Conservation (phyloP, 2,888 invertebrate species). For the Rhamphomyia laevipes region DNA sequence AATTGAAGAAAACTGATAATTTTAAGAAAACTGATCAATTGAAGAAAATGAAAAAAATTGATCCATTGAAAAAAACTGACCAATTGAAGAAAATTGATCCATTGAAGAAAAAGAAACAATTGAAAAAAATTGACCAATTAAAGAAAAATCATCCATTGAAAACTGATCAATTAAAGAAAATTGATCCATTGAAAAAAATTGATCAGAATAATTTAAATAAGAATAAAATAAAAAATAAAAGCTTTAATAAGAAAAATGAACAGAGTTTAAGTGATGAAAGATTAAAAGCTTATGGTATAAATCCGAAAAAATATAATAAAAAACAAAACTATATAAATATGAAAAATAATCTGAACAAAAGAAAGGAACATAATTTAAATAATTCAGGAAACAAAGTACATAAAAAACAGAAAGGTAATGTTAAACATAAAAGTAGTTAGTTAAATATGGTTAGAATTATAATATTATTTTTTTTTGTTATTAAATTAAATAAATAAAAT, state of each 20-base stretch:
- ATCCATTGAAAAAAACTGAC: too few species aligned
- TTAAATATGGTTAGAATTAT: too few species aligned
- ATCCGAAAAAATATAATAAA: constrained; percentile 64
- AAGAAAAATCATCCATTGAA: too few species aligned
- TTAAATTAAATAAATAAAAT: too few species aligned
- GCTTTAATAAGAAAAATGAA: constrained; percentile 17
- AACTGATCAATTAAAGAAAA: too few species aligned
- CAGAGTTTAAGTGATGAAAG: constrained; percentile 55
- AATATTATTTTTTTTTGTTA: too few species aligned
- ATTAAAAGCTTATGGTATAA: constrained; percentile 81
- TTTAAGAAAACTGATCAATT: neutral
- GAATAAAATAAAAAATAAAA: constrained; percentile 17
- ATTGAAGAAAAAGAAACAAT: too few species aligned
- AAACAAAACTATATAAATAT: constrained; percentile 26
- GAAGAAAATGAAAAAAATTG: too few species aligned
- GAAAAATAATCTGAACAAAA: neutral
- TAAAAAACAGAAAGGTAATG: neutral
- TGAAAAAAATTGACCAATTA: constrained; percentile 7
- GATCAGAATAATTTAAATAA: constrained; percentile 16
- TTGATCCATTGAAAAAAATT: constrained; percentile 11
- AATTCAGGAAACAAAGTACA: neutral
- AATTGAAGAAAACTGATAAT: neutral
- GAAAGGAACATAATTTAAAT: neutral
- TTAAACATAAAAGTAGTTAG: too few species aligned
- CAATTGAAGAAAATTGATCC: neutral